phyloP scores from a whole-genome alignment of 2,797 vertebrate species.

The Typhlichthys eigenmanni region DNA sequence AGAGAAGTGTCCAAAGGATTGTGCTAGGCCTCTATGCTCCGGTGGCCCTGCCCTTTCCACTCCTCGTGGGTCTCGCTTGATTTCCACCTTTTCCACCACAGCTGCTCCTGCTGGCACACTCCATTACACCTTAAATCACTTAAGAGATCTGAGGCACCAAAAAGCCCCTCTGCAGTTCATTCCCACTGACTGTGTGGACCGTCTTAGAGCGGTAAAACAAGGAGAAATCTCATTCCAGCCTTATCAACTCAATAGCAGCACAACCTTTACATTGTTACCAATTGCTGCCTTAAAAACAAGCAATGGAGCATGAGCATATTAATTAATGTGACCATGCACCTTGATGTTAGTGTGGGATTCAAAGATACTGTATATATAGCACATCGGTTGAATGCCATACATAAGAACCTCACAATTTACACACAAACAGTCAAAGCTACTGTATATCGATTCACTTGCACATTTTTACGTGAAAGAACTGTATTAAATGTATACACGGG shows the following conservation, averaged over 20 bases:
- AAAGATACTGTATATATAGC: conserved; percentile 20
- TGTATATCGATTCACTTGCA: conserved; percentile 8
- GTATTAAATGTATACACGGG: conserved; percentile 47
- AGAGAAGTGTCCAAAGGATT: conserved; percentile 33
- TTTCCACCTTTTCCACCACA: conserved; percentile 71
- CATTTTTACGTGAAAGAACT: too few species aligned
- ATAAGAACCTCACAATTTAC: conserved; percentile 47
- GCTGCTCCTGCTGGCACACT: conserved; percentile 75
- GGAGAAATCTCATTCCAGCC: conserved; percentile 47
- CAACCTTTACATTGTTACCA: conserved; percentile 37
- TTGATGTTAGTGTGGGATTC: neutral
- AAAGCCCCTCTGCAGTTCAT: conserved; percentile 71
- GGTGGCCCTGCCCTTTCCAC: conserved; percentile 51
- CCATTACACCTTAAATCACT: conserved; percentile 80
- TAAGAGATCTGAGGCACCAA: conserved; percentile 75
- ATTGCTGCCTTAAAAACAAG: neutral
- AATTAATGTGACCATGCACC: too few species aligned
- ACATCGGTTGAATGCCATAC: conserved; percentile 4
- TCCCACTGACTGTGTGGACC: conserved; percentile 66
- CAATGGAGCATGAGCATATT: too few species aligned
- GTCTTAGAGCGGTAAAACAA: conserved; percentile 51
- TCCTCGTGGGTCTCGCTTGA: conserved; percentile 72
- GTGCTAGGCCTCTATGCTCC: conserved; percentile 34
- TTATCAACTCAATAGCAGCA: conserved; percentile 42
- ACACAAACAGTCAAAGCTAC: conserved; percentile 11